Percentiles rank a stretch among this genome's conserved stretches.
These are phyloP conservation scores for Hycleus cichorii DNA, from an alignment of 1,140 invertebrate species.

Conservation along the genomic window DNA sequence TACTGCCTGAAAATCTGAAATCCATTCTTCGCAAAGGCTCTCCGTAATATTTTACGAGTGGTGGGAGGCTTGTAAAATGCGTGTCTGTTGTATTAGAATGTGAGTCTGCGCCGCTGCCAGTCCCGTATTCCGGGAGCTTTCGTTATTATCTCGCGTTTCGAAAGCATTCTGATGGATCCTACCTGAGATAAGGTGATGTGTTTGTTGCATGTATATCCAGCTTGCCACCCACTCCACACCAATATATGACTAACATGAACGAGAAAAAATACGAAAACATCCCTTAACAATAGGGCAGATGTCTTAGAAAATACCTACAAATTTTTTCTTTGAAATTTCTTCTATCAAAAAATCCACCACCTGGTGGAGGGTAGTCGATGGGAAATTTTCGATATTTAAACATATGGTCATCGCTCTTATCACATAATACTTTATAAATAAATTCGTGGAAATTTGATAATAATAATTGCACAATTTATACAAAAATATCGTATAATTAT, in stretches of 20 bases:
- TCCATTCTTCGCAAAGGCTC: constrained; percentile 8
- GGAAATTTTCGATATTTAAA: too few species aligned
- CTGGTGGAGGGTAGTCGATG: too few species aligned
- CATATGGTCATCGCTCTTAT: too few species aligned
- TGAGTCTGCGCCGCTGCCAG: constrained; percentile 9
- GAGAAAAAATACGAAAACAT: constrained; percentile 4
- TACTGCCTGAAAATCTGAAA: constrained; percentile 12
- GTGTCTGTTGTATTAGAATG: neutral
- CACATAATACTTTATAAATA: too few species aligned
- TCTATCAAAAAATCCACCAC: too few species aligned
- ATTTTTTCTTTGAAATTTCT: too few species aligned
- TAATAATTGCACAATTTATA: too few species aligned
- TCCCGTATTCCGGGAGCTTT: constrained; percentile 5
- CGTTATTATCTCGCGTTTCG: neutral
- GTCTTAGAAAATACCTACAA: neutral
- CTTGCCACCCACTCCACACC: constrained; percentile 22
- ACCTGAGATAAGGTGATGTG: constrained; percentile 14
- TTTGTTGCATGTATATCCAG: constrained; percentile 6
- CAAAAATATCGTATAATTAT: too few species aligned
- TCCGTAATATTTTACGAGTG: neutral
- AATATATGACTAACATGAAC: neutral
- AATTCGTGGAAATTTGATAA: too few species aligned
- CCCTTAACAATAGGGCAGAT: constrained; percentile 10
- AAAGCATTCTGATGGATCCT: neutral
- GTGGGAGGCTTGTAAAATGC: constrained; percentile 1